phyloP scores from a whole-genome alignment of 2,888 invertebrate species.

The Entomobrya proxima region DNA sequence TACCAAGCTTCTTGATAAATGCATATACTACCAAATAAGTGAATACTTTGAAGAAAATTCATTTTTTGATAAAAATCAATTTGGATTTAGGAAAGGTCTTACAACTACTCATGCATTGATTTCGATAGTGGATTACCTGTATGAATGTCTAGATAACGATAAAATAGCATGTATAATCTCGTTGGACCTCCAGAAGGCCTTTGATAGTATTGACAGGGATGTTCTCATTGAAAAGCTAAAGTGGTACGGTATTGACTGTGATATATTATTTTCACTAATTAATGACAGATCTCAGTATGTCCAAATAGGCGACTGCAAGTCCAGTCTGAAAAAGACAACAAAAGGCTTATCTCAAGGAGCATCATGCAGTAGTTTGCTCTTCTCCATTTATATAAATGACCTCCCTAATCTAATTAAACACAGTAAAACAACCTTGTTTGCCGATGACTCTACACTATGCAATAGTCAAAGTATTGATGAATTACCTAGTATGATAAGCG shows the following conservation, averaged over 20 bases:
- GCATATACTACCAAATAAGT: constrained; percentile 26
- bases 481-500: background rate
- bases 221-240: constrained; percentile 14
- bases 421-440: background rate
- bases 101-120: constrained; percentile 28
- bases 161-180: background rate
- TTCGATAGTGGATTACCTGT: constrained; percentile 18
- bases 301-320: background rate
- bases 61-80: constrained; percentile 24
- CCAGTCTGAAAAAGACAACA: background rate
- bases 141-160: background rate
- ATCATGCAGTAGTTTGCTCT: background rate
- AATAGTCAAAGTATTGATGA: background rate
- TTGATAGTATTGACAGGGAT: constrained; percentile 11
- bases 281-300: constrained; percentile 37
- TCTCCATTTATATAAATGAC: constrained; percentile 27
- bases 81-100: constrained; percentile 51
- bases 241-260: constrained; percentile 23
- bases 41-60: constrained; percentile 36
- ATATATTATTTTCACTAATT: constrained; percentile 11
- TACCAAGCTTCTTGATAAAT: constrained; percentile 50
- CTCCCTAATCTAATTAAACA: background rate
- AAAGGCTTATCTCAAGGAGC: constrained; percentile 9
- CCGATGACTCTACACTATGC: background rate
- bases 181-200: constrained; percentile 26